phyloP scores from a whole-genome alignment of 2,888 invertebrate species.

The Plebejus anna region DNA sequence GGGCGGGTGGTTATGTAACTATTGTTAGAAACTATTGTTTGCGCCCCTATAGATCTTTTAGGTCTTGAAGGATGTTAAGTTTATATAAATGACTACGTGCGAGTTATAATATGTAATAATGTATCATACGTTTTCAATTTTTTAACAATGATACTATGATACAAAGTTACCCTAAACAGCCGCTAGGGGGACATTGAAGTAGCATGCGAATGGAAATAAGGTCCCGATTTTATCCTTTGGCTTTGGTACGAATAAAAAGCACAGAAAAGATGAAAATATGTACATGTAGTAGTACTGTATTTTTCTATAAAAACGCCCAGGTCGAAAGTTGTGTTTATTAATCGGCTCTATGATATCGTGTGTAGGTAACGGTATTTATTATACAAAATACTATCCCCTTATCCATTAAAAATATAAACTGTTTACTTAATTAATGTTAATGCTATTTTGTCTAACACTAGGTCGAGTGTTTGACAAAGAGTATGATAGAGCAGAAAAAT shows the following conservation, averaged over 20 bases:
- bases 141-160: background rate
- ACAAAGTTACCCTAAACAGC: background rate
- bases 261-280: no score
- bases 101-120: no score
- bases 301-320: background rate
- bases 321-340: background rate
- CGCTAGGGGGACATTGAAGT: background rate
- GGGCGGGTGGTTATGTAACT: conserved; percentile 33
- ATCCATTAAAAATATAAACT: background rate
- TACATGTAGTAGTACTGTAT: background rate
- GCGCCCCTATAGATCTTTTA: no score
- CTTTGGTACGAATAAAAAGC: no score
- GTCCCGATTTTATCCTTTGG: no score
- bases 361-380: conserved; percentile 21
- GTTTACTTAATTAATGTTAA: background rate
- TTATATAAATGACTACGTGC: background rate
- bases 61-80: background rate
- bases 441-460: no score
- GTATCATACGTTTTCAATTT: no score
- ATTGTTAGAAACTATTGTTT: no score
- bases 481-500: no score
- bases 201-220: background rate
- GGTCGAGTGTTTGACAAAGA: no score
- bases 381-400: conserved; percentile 13
- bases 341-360: background rate